phyloP scores from a whole-genome alignment of 2,113 vertebrate species.

The Larimichthys crocea region DNA sequence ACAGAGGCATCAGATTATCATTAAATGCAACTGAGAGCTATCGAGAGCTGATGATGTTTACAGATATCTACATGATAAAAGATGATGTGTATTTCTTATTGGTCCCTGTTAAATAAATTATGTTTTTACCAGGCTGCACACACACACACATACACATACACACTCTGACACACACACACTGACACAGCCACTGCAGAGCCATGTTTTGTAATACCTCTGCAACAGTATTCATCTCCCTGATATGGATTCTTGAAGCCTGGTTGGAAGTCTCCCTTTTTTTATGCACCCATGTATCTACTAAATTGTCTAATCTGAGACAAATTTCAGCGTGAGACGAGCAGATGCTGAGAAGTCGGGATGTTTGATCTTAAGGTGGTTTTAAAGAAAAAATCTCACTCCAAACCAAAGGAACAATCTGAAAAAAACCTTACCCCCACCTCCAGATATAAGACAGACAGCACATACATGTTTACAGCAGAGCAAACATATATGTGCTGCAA shows the following conservation, averaged over 20 bases:
- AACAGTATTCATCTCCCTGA: constrained; percentile 29
- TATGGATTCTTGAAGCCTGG: constrained; percentile 15
- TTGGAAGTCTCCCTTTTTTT: neutral
- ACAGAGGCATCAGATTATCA: constrained; percentile 70
- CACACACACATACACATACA: constrained; percentile 12
- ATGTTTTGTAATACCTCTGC: constrained; percentile 59
- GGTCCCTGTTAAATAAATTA: constrained; percentile 48
- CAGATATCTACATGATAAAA: constrained; percentile 38
- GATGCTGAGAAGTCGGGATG: constrained; percentile 77
- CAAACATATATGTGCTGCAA: constrained; percentile 78
- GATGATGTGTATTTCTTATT: constrained; percentile 71
- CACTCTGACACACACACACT: constrained; percentile 5
- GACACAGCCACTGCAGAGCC: constrained; percentile 65
- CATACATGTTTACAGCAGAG: constrained; percentile 66
- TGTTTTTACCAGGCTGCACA: constrained; percentile 32
- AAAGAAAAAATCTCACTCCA: neutral
- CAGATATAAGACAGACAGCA: constrained; percentile 49
- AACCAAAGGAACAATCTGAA: constrained; percentile 14
- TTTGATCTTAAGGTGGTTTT: constrained; percentile 56
- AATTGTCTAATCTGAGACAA: constrained; percentile 24
- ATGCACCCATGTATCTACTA: constrained; percentile 10
- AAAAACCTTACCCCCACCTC: constrained; percentile 30
- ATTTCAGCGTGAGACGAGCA: constrained; percentile 75
- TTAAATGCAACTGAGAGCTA: constrained; percentile 36
- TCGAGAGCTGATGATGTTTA: constrained; percentile 57